Evolutionary conservation across 2,888 invertebrate genomes (phyloP), one percentile per base, ranked within the genome.

Genomic region (Nomada fucata): DNA sequence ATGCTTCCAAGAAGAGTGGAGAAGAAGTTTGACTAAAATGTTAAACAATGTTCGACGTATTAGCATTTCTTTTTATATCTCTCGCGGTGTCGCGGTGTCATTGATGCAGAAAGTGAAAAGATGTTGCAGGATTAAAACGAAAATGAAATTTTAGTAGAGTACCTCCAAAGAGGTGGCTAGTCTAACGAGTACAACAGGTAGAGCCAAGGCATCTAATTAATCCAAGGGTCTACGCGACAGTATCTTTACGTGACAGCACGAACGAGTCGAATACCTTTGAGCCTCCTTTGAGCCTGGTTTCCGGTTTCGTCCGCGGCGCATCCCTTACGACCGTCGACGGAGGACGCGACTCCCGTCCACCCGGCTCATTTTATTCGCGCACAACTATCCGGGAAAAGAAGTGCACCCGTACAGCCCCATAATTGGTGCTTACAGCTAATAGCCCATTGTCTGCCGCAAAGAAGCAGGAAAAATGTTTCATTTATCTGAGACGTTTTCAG

Each of bases 401-500:
- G 67, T 64, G 23, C 75, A 52, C 9, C 67, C 60, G 76, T 44
- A 47, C 67, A 73, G 59, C 29, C 15, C 81, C 70, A 57, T 85
- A 85, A 85, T 85, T 84, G 84, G 82, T 84, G 76, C 78, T 79
- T 72, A 71, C 82, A 44, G 81, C 77, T 82, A 85, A 84, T 78
- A 80, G 74, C 79, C 85, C 53, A 85, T 85, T 85, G 85, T 85
- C 84, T 82, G 18, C 84, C 55, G 67, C 64, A 78, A 84, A 78
- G 84, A 81, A 80, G 42, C 72, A 68, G 74, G 79, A 78, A 77
- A 85, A 84, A 85, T 76, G 75, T 80, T 80, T 83, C 80, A 70
- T 77, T 85, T 81, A 75, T 81, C 71, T 52, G 84, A 57, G 72
- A 73, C 65, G 73, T 79, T 79, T 76, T 53, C 78, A 69, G 75